These are phyloP conservation scores for Lamellibrachia columna DNA, from an alignment of 2,888 invertebrate species.

Conservation along the genomic window DNA sequence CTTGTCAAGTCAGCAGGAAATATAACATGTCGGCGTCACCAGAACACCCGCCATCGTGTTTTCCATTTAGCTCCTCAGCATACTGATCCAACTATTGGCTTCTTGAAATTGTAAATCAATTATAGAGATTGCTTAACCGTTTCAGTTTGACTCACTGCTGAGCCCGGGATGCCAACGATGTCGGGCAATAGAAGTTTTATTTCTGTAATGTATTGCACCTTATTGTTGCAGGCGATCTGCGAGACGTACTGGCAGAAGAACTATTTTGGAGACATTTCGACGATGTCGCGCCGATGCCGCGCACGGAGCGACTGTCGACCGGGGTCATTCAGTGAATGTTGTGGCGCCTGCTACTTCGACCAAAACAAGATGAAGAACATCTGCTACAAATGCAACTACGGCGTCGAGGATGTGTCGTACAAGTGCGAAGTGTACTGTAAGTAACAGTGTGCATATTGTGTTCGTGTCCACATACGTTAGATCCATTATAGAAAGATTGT, in stretches of 20 bases:
- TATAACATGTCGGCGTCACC: too few species aligned
- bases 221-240: constrained; percentile 8
- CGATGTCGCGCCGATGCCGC: neutral
- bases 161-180: too few species aligned
- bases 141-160: too few species aligned
- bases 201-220: neutral
- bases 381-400: neutral
- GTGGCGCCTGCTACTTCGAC: neutral
- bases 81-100: too few species aligned
- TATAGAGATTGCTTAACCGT: too few species aligned
- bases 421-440: neutral
- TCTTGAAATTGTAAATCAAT: too few species aligned
- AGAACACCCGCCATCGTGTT: too few species aligned
- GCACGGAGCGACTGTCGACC: neutral
- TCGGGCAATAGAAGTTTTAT: too few species aligned
- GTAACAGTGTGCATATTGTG: neutral
- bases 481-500: too few species aligned
- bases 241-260: neutral
- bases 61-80: too few species aligned
- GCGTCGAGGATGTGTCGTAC: neutral
- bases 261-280: neutral
- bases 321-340: neutral
- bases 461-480: neutral
- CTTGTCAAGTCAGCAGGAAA: too few species aligned
- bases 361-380: neutral